Conservation (phyloP, 2,113 vertebrate genomes). For the Emydocephalus ijimae region DNA sequence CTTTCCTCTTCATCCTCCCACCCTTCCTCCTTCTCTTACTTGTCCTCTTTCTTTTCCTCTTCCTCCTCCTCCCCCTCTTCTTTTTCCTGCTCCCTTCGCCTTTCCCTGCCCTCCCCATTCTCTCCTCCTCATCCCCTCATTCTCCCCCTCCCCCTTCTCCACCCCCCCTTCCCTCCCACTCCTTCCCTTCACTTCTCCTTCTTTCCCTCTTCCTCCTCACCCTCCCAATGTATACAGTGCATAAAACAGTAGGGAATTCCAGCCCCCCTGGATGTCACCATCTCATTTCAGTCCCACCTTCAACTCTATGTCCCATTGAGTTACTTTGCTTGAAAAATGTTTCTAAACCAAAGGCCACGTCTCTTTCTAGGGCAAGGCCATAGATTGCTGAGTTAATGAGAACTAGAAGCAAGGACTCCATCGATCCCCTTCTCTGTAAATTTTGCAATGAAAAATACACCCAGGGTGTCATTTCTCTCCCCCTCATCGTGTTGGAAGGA, state of each 20-base stretch:
- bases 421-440: not conserved
- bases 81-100: too few relatives aligned
- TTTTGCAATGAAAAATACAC: not conserved
- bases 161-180: too few relatives aligned
- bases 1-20: too few relatives aligned
- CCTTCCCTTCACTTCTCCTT: not conserved
- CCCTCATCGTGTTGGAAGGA: not conserved
- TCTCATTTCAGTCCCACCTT: not conserved
- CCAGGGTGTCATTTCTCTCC: not conserved
- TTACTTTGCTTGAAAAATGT: not conserved
- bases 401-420: not conserved
- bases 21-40: too few relatives aligned
- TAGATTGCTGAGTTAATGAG: not conserved
- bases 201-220: not conserved
- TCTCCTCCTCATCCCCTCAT: too few relatives aligned
- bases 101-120: too few relatives aligned
- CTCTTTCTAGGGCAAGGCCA: not conserved
- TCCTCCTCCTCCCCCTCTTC: fast-evolving
- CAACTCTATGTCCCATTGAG: not conserved
- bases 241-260: not conserved
- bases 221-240: not conserved
- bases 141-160: too few relatives aligned
- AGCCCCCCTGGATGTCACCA: not conserved
- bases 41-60: too few relatives aligned
- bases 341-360: not conserved